A percentile compares a stretch with the other conserved stretches of the same genome.
Conservation (phyloP, 1,140 invertebrate genomes). For the Drosophila trapezifrons region DNA sequence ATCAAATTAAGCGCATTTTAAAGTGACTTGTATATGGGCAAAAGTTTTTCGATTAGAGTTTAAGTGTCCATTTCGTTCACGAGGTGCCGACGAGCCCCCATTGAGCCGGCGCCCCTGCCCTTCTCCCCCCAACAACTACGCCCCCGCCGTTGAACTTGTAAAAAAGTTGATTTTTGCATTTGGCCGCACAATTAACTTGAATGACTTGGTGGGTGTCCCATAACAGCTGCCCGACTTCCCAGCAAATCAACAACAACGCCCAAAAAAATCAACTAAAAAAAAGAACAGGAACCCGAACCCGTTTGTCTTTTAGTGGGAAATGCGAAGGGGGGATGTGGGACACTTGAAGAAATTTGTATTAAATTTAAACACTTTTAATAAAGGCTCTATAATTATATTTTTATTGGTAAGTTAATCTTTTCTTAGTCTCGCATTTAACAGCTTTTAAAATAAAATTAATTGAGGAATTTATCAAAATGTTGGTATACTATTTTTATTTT, state of each 20-base stretch:
- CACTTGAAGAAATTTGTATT: slow-evolving; percentile 1
- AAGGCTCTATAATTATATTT: not conserved
- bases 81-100: slow-evolving; percentile 67
- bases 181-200: slow-evolving; percentile 81
- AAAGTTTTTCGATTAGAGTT: slow-evolving; percentile 83
- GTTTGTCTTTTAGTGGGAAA: slow-evolving; percentile 33
- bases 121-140: not conserved
- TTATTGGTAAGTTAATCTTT: no score
- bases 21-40: slow-evolving; percentile 82
- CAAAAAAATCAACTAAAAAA: slow-evolving; percentile 23
- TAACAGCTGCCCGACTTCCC: slow-evolving; percentile 68
- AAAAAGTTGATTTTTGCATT: slow-evolving; percentile 82
- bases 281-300: slow-evolving; percentile 20
- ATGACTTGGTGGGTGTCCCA: slow-evolving; percentile 60
- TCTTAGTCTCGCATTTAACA: no score
- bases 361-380: not conserved
- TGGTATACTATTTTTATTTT: no score
- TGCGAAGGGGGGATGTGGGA: not conserved
- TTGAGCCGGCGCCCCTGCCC: not conserved
- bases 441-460: no score
- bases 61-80: slow-evolving; percentile 80
- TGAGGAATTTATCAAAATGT: no score
- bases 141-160: slow-evolving; percentile 53
- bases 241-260: slow-evolving; percentile 55
- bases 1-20: slow-evolving; percentile 83